Base-by-base conservation (phyloP, 2,113 vertebrate species). In the Dromas ardeola region DNA sequence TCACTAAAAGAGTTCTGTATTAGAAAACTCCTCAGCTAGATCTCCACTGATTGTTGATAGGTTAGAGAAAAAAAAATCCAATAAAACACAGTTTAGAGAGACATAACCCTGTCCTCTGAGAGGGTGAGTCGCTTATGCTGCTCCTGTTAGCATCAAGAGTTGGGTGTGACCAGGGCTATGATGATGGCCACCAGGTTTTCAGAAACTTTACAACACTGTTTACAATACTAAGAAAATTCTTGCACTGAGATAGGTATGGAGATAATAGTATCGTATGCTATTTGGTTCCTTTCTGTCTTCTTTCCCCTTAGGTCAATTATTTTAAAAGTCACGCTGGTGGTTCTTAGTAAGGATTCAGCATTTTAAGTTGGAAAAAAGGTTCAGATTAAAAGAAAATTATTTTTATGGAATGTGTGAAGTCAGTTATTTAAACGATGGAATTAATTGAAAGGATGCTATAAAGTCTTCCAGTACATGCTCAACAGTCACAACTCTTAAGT, bases 161-260 rank as follows among this genome's bases (percentile, higher is more conserved):
- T 85, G 43, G 36, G 45, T 56, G 43, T 85, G 58, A 66, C 20
- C 36, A 62, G 50, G 49, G 14, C 34, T 73, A 1, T 58, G 29
- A 29, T 40, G 38, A 47, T 22, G 30, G 38, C 52, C 53, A 36
- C 30, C 42, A 69, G n/a, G 55, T 45, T 77, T 80, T 82, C 90
- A 88, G 47, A 87, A 85, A 73, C 14, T 90, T 96, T 94, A 91
- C 49, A 81, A 36, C 55, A 30, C 53, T 87, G 50, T 89, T 95
- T 85, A 53, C 40, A 82, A 26, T 53, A 18, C 58, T 80, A 40
- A 82, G 66, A 87, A 92, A 62, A 58, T 67, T 84, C 72, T 84
- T 93, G 59, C 34, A 27, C 42, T 67, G 80, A 45, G 80, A 45
- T 42, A 45, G 20, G 19, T 42, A 14, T 58, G 29, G 59, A 70